A percentile compares a stretch with the other conserved stretches of the same genome.
Conservation (phyloP, 2,888 invertebrate genomes). For the Dascillus cervinus region DNA sequence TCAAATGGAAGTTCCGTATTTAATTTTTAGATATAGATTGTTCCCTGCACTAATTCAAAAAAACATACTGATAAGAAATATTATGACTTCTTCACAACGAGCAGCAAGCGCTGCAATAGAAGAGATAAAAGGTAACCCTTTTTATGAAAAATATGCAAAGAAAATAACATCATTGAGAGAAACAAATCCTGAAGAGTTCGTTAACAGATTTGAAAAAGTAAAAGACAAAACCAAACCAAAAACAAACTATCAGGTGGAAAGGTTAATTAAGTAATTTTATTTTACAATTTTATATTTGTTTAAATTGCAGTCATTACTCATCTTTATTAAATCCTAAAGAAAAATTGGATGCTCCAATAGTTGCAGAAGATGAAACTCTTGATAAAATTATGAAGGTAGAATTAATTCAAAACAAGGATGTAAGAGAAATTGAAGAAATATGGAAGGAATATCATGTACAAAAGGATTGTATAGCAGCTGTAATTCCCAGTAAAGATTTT, state of each 20-base stretch:
- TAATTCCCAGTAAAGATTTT: conserved; percentile 56
- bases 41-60: background rate
- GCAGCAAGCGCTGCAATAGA: conserved; percentile 47
- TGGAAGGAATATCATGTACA: conserved; percentile 76
- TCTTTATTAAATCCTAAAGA: conserved; percentile 59
- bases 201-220: conserved; percentile 51
- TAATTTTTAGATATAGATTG: too few species aligned
- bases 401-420: conserved; percentile 60
- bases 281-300: conserved; percentile 2
- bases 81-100: conserved; percentile 38
- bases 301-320: conserved; percentile 50
- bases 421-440: conserved; percentile 64
- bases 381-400: conserved; percentile 71
- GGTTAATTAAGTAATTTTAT: conserved; percentile 1
- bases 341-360: conserved; percentile 27
- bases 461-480: conserved; percentile 70
- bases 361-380: conserved; percentile 48
- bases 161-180: conserved; percentile 69
- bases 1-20: too few species aligned
- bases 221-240: conserved; percentile 38
- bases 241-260: too few species aligned
- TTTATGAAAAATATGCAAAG: conserved; percentile 70
- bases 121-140: conserved; percentile 61
- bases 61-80: conserved; percentile 18
- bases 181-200: conserved; percentile 68